These are phyloP conservation scores for Alitta virens DNA, from an alignment of 2,888 invertebrate species.

Conservation along the genomic window DNA sequence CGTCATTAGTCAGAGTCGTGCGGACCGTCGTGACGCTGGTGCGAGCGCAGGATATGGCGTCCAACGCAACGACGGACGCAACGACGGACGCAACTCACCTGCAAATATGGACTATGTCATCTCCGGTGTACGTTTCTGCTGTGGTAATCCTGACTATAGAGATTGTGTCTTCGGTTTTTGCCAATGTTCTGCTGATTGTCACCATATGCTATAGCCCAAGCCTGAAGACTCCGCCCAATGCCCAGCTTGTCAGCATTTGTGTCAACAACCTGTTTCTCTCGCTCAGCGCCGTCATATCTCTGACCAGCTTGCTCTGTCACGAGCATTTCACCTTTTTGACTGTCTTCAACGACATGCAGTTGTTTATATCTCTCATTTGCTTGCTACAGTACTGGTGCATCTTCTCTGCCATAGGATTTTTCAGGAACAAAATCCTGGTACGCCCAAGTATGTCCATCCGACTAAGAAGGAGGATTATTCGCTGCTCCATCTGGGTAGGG, in stretches of 20 bases:
- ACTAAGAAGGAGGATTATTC: slow-evolving; percentile 39
- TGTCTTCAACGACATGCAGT: slow-evolving; percentile 37
- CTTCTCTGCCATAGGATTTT: slow-evolving; percentile 47
- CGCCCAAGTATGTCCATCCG: slow-evolving; percentile 37
- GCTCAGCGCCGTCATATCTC: slow-evolving; percentile 28
- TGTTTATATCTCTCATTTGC: slow-evolving; percentile 41
- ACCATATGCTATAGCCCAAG: slow-evolving; percentile 46
- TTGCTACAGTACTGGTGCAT: slow-evolving; percentile 46
- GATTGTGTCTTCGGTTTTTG: background rate
- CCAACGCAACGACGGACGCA: too few species aligned
- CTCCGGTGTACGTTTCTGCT: background rate
- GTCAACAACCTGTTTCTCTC: slow-evolving; percentile 42
- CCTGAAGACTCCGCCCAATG: slow-evolving; percentile 48
- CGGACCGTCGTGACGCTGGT: too few species aligned
- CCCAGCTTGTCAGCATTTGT: slow-evolving; percentile 49
- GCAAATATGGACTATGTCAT: slow-evolving; percentile 6
- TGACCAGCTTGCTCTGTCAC: background rate
- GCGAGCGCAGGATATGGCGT: too few species aligned
- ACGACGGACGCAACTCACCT: background rate
- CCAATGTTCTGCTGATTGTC: slow-evolving; percentile 35
- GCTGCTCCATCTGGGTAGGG: slow-evolving; percentile 36
- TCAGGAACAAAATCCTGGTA: slow-evolving; percentile 35
- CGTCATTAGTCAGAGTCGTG: too few species aligned
- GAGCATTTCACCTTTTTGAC: slow-evolving; percentile 7
- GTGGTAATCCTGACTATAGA: background rate